Base-by-base conservation (phyloP, 2,888 invertebrate species). In the Odontocolon sp. region DNA sequence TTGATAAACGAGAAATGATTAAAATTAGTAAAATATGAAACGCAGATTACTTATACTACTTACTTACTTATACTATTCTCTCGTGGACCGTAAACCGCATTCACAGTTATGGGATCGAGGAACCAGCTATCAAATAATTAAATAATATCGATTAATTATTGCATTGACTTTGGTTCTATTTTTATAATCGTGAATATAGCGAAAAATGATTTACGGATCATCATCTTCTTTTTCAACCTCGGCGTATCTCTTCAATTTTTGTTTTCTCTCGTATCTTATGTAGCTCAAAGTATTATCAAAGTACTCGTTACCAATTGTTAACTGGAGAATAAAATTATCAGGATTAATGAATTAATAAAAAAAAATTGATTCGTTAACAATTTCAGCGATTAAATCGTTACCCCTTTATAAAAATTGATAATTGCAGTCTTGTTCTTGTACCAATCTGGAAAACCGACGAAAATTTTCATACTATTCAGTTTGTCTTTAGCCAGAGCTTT, bases 391-490 rank as follows among this genome's bases (percentile, higher is more conserved):
- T 1, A 86, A 88, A 83, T 77, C 85, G 89, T 85, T 86, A 92
- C 92, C 77, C 90, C 91, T 70, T 88, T 86, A 80, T 93, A 93
- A 82, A 91, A 92, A 4, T 90, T 87, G 78, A 93, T 91, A 31
- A 94, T 85, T 67, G 91, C 87, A 5, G 88, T 86, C 23, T 90
- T 87, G 82, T 93, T 91, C 18, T 91, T 86, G 71, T 92, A 91
- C 87, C 92, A 93, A 69, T 92, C 92, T 2, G 93, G 93, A 82
- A 92, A 93, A 0, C 93, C 93, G 69, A 93, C 92, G 67, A 91
- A 89, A 52, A 91, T 90, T 56, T 89, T 88, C 88, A 93, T 92
- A 3, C 90, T 87, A 63, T 90, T 83, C 1, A 89, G 91, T 88
- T 93, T 93, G 45, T 91, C 89, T 50, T 91, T 88, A 0, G 93